A percentile compares a stretch with the other conserved stretches of the same genome.
phyloP scores from a whole-genome alignment of 2,797 vertebrate species.

The Leptodactylus fallax region DNA sequence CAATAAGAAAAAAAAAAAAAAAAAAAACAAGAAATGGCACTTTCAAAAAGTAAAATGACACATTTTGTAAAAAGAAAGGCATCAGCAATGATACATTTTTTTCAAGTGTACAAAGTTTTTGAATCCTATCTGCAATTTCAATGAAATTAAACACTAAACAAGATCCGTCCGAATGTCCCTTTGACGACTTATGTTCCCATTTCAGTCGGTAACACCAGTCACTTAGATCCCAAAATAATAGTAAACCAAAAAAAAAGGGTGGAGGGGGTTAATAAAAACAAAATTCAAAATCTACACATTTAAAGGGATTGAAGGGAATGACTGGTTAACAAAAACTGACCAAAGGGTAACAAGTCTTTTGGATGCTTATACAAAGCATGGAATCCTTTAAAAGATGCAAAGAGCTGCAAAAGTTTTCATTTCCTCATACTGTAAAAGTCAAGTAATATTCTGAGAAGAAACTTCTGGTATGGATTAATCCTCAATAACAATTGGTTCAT shows the following conservation, averaged over 20 bases:
- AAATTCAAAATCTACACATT: slow-evolving; percentile 69
- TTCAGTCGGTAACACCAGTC: slow-evolving; percentile 78
- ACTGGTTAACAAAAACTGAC: slow-evolving; percentile 70
- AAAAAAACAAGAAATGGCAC: slow-evolving; percentile 82
- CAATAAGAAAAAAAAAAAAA: slow-evolving; percentile 82
- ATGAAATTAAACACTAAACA: slow-evolving; percentile 83
- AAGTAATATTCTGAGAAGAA: slow-evolving; percentile 64
- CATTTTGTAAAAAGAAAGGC: slow-evolving; percentile 70
- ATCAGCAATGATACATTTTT: slow-evolving; percentile 70
- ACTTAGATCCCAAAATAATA: slow-evolving; percentile 7
- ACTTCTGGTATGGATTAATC: slow-evolving; percentile 70
- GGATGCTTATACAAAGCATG: slow-evolving; percentile 69
- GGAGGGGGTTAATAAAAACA: neutral
- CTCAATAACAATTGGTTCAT: slow-evolving; percentile 81
- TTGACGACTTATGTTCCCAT: slow-evolving; percentile 90
- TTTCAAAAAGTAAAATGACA: slow-evolving; percentile 74
- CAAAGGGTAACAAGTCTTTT: slow-evolving; percentile 70
- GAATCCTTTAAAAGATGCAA: slow-evolving; percentile 77
- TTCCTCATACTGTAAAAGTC: slow-evolving; percentile 67
- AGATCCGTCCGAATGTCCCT: slow-evolving; percentile 75
- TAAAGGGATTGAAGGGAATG: slow-evolving; percentile 69
- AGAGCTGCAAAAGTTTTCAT: slow-evolving; percentile 71
- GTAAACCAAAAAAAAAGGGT: neutral
- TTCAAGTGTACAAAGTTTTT: slow-evolving; percentile 78
- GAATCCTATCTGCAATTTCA: slow-evolving; percentile 83